These are phyloP conservation scores for Catharus minimus DNA, from an alignment of 2,113 vertebrate species.

Conservation along the genomic window DNA sequence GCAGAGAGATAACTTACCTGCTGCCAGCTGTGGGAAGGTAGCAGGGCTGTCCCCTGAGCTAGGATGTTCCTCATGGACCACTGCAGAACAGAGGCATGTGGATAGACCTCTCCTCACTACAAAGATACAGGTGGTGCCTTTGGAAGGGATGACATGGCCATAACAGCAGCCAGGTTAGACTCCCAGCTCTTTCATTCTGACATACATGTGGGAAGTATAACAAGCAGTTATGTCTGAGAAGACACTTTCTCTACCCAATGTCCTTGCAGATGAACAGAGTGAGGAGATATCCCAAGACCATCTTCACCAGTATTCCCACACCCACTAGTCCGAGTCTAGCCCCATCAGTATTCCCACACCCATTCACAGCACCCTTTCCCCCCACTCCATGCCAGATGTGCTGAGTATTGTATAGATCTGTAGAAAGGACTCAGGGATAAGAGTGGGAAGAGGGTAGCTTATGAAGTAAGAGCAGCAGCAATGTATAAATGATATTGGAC, in stretches of 20 bases:
- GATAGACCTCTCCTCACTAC: not conserved
- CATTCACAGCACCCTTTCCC: not conserved
- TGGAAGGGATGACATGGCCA: not conserved
- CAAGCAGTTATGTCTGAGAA: not conserved
- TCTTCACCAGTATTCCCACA: not conserved
- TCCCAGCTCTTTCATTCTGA: not conserved
- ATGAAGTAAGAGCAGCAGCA: not conserved
- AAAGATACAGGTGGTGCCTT: not conserved
- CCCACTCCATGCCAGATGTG: too few species aligned
- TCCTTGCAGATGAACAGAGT: not conserved
- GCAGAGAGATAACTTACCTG: not conserved
- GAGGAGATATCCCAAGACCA: not conserved
- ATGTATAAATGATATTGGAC: not conserved
- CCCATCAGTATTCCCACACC: not conserved
- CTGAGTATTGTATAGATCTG: not conserved
- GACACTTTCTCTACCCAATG: not conserved
- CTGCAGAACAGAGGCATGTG: rapidly evolving
- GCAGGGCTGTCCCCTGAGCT: not conserved
- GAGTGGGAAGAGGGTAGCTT: not conserved
- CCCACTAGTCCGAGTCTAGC: not conserved
- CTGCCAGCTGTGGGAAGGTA: not conserved
- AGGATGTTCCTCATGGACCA: rapidly evolving
- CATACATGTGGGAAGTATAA: not conserved
- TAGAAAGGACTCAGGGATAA: not conserved
- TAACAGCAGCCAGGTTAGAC: not conserved